Evolutionary conservation across 2,113 vertebrate genomes (phyloP).

Genomic region (Paramormyrops kingsleyae): DNA sequence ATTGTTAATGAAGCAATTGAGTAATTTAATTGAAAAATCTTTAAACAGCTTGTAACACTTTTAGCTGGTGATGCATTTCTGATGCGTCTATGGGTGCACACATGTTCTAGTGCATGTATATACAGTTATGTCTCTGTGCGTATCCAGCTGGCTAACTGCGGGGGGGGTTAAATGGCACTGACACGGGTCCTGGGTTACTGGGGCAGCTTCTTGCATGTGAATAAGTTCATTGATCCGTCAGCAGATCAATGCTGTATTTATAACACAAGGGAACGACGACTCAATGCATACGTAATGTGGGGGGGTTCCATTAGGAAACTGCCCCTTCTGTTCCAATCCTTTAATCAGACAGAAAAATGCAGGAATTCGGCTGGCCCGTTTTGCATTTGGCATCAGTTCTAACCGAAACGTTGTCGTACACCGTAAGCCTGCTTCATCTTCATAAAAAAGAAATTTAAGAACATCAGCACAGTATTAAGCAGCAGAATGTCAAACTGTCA

Average conservation of each 20-base stretch:
- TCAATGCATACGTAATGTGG: conserved; percentile 69
- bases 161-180: conserved; percentile 66
- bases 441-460: neutral
- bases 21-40: neutral
- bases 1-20: neutral
- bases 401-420: neutral
- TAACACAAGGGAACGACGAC: conserved; percentile 62
- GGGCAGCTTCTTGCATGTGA: conserved; percentile 75
- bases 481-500: neutral
- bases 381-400: neutral
- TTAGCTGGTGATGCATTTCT: neutral
- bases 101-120: neutral
- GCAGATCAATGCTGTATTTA: conserved; percentile 76
- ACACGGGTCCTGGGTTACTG: conserved; percentile 66
- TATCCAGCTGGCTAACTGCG: neutral
- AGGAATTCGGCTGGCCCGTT: neutral
- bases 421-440: neutral
- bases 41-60: neutral
- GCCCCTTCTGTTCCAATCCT: conserved; percentile 33
- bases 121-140: neutral
- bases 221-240: conserved; percentile 71
- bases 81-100: neutral
- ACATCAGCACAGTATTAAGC: neutral
- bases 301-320: conserved; percentile 29
- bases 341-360: neutral